phyloP scores from a whole-genome alignment of 2,888 invertebrate species.

The Anticlea derivata region DNA sequence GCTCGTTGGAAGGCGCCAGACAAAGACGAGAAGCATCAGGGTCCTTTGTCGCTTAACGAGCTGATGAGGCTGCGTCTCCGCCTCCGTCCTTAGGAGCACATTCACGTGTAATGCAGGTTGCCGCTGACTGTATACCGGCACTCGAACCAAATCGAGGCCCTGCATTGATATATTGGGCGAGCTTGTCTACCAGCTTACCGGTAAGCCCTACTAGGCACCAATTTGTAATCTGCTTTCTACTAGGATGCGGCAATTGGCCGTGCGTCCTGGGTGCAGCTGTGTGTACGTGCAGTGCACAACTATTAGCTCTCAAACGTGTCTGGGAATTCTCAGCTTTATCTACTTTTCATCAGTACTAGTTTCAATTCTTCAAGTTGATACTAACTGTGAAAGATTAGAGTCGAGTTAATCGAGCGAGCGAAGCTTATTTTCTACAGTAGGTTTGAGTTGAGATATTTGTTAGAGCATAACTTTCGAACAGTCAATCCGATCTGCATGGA shows the following conservation, averaged over 20 bases:
- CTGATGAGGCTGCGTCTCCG: constrained; percentile 49
- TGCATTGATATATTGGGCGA: too few species aligned
- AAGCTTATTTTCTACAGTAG: too few species aligned
- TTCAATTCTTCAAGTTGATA: constrained; percentile 9
- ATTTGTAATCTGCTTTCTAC: constrained; percentile 2
- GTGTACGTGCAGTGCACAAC: constrained; percentile 27
- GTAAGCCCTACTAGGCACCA: not conserved
- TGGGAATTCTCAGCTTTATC: constrained; percentile 17
- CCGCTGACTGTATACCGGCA: not conserved
- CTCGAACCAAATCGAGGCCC: too few species aligned
- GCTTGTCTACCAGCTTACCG: not conserved
- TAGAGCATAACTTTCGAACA: too few species aligned
- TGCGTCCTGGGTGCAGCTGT: constrained; percentile 32
- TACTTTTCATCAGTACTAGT: not conserved
- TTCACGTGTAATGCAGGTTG: constrained; percentile 15
- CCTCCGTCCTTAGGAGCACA: constrained; percentile 10
- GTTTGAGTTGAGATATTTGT: too few species aligned
- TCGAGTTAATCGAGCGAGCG: too few species aligned
- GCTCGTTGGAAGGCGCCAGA: constrained; percentile 49
- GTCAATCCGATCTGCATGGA: too few species aligned
- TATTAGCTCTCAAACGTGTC: constrained; percentile 19
- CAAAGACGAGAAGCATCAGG: constrained; percentile 54
- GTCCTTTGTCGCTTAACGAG: constrained; percentile 63
- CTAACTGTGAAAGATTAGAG: not conserved
- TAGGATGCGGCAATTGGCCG: constrained; percentile 35